A percentile compares a stretch with the other conserved stretches of the same genome.
phyloP scores from a whole-genome alignment of 2,113 vertebrate species.

The Falco punctatus region DNA sequence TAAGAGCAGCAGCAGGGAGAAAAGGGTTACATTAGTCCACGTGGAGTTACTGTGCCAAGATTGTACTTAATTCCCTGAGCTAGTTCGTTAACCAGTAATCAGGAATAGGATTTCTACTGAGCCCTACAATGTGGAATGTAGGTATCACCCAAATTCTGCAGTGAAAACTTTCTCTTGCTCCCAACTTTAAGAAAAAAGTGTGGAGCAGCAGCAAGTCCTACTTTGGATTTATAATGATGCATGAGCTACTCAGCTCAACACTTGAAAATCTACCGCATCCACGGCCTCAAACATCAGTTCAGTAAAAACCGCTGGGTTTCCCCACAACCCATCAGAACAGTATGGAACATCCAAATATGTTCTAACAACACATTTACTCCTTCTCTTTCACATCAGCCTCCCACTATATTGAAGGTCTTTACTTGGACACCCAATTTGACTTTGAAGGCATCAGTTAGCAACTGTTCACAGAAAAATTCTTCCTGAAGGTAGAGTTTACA shows the following conservation, averaged over 20 bases:
- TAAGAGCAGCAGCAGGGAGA: neutral
- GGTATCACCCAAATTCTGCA: neutral
- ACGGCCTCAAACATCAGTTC: neutral
- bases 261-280: neutral
- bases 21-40: neutral
- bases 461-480: neutral
- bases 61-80: rapidly evolving
- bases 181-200: neutral
- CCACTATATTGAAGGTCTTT: neutral
- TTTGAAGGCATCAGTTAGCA: neutral
- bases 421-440: neutral
- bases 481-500: neutral
- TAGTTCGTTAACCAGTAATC: neutral
- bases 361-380: neutral
- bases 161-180: neutral
- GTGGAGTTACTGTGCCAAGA: neutral
- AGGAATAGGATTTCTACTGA: neutral
- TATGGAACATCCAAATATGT: neutral
- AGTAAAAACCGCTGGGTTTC: rapidly evolving
- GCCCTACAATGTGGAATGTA: neutral
- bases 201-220: neutral
- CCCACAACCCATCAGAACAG: neutral
- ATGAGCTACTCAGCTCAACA: neutral
- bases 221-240: rapidly evolving
- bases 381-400: neutral